Evolutionary conservation across 2,113 vertebrate genomes (phyloP).

Genomic region (Alethe diademata): DNA sequence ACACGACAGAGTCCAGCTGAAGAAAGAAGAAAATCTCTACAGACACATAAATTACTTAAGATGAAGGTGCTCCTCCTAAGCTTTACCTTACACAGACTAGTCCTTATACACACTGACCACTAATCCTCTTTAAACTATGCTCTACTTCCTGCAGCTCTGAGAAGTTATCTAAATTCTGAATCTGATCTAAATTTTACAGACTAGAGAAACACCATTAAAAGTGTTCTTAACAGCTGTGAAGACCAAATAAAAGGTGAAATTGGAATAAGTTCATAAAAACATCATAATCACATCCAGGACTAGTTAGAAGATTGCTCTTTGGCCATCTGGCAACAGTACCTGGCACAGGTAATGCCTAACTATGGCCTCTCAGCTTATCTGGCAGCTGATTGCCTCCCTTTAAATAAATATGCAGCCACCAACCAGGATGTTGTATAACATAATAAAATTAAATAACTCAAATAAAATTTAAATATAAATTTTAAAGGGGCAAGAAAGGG

Average conservation of each 20-base stretch:
- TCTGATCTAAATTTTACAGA: background rate
- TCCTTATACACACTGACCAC: background rate
- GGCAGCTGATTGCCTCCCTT: background rate
- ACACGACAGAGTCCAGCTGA: background rate
- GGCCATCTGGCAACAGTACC: background rate
- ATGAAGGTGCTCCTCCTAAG: slow-evolving; percentile 6
- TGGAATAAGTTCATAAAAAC: background rate
- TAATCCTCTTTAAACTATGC: slow-evolving; percentile 3
- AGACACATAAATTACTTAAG: slow-evolving; percentile 40
- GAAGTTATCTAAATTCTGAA: background rate
- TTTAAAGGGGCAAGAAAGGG: background rate
- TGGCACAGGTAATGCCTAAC: background rate
- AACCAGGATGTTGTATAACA: background rate
- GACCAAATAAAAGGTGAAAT: background rate
- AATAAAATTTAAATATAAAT: background rate
- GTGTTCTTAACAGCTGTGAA: background rate
- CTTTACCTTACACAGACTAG: background rate
- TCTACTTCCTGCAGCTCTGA: background rate
- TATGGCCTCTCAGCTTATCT: background rate
- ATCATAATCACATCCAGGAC: background rate
- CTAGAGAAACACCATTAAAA: background rate
- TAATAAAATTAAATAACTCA: background rate
- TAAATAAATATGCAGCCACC: background rate
- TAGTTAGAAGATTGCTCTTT: background rate
- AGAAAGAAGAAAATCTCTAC: slow-evolving; percentile 3